Evolutionary conservation across 2,888 invertebrate species (phyloP), one percentile per base, ranked within the genome.

Genomic region (Criorhina ranunculi): DNA sequence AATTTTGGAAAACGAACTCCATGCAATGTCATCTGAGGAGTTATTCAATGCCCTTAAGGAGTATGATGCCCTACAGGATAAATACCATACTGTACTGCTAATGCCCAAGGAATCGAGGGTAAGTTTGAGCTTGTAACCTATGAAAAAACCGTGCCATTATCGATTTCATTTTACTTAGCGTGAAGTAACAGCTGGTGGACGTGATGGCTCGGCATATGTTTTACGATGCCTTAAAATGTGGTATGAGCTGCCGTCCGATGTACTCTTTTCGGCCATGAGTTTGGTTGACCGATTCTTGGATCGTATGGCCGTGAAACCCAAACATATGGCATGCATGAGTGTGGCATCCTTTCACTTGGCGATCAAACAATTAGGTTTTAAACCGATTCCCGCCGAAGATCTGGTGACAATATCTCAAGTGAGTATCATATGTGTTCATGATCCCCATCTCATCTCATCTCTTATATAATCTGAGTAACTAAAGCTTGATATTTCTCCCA

Each of bases 261-360:
- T 96, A 8, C 94, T 96, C 88, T 95, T 96, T 91, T 93, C 95
- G 86, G 96, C 96, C 86, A 94, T 96, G 91, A 95, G 95, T 91
- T 92, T 96, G 89, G 95, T 97, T 90, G 97, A 96, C 92, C 94
- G 96, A 87, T 97, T 97, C 92, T 92, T 97, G 79, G 95, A 96
- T 40, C 96, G 95, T 91, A 96, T 96, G 96, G 96, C 96, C 92
- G 95, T 95, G 88, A 92, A 93, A 88, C 95, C 96, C 64, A 97
- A 96, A 91, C 97, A 97, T 92, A 94, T 98, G 92, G 96, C 96
- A 5, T 97, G 97, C 92, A 95, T 98, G 91, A 96, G 96, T 12
- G 95, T 97, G 37, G 95, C 97, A 82, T 96, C 97, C 88, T 95
- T 97, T 92, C 95, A 96, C 92, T 94, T 97, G 89, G 97, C 97